Base-by-base conservation (phyloP, 2,888 invertebrate species). In the Hipparchia sbordonii region DNA sequence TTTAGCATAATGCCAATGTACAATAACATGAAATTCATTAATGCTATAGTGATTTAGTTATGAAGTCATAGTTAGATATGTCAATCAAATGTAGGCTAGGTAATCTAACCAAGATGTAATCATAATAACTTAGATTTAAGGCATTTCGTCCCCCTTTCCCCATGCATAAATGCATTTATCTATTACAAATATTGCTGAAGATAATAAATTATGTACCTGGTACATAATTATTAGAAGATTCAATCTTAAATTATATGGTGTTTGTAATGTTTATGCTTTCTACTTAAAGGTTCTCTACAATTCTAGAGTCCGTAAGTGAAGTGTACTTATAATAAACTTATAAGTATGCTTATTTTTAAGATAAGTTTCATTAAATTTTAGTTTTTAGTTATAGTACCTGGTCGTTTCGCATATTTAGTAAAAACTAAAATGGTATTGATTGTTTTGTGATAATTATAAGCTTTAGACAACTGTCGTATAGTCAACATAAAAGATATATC, bases 401-500 rank as follows among this genome's bases (percentile, higher is more conserved):
- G 52, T 52, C 12, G 52, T 3, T 52, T 52, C 52, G 52, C 4
- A 10, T 52, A 52, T 52, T 57, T 57, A 57, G 13, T 57, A 23
- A 57, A 8, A 8, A 57, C 57, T 63, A 63, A 13, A 48, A 48
- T 13, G 63, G 63, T 63, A 8, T 51, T 63, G 23, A 13, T 62
- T 62, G n/a, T 46, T 62, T 62, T 48, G 62, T 62, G 48, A 62
- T 62, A 62, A 62, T 46, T 62, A n/a, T 62, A 45, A 62, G 46
- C n/a, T 62, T 48, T 13, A 46, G 46, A 48, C 8, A 48, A 48
- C 8, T 23, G 23, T 23, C 23, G 23, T 23, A 23, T 23, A 23
- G 46, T 62, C 46, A 45, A n/a, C 9, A 12, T 7, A 13, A 2
- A n/a, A 54, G 48, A 48, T 4, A 48, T 48, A 6, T 48, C 48